Evolutionary conservation across 2,113 vertebrate species (phyloP), one percentile per base, ranked within the genome.

Genomic region (Prunella fulvescens): DNA sequence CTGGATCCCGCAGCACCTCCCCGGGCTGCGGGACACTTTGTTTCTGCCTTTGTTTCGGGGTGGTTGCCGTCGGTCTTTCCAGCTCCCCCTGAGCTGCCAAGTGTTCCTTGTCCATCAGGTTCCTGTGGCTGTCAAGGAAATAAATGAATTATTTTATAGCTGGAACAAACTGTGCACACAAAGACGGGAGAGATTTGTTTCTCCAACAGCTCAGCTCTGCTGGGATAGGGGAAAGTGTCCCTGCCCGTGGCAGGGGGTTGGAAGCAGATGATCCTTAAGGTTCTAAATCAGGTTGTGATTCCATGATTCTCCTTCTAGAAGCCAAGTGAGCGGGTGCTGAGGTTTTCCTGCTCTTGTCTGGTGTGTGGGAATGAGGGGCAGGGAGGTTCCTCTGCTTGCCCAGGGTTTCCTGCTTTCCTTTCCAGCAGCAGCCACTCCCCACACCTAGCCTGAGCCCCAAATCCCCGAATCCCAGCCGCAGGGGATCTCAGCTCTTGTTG

Each of bases 111-210:
- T 35, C 64, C 92, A 19, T 73, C 92, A 4, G 7, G 19, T 44
- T 95, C 96, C 90, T 82, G 91, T 1, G 88, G 88, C 97, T 98
- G 88, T 50, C 50, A 65, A 82, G 54, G 90, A 44, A 97, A 93
- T 3, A 94, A 90, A 92, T 47, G 44, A 57, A 62, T 61, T 66
- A 50, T 39, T 95, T 62, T 53, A 64, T 11, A 90, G 88, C 26
- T 62, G 76, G 86, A 78, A 88, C 3, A 14, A 40, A 35, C 26
- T 10, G 35, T 54, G 76, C 76, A 23, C 60, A 11, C 37, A 40
- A 29, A 64, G 29, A 16, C 23, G 14, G 45, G 12, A 50, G 33
- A 54, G 69, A 19, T 47, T 82, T 29, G 24, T 47, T 58, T n/a
- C 64, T 81, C 72, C 33, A 35, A 11, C 7, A 1, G 79, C 87